phyloP scores from a whole-genome alignment of 2,113 vertebrate species.

The Brachyistius frenatus region DNA sequence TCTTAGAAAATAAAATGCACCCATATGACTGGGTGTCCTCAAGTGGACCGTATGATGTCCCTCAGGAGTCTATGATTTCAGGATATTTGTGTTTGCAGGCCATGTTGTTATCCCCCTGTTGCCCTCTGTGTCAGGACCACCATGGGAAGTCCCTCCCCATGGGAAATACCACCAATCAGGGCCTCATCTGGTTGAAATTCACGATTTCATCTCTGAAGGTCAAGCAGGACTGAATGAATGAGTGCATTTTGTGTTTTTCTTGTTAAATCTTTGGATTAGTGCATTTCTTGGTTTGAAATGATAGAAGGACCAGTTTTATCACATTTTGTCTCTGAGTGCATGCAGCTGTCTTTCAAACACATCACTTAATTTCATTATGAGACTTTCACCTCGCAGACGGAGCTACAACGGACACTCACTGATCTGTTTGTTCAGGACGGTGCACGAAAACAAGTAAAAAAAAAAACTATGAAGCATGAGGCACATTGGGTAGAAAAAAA shows the following conservation, averaged over 20 bases:
- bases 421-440: neutral
- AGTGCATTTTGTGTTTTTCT: neutral
- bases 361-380: slow-evolving; percentile 8
- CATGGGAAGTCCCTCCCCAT: slow-evolving; percentile 48
- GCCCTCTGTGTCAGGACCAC: slow-evolving; percentile 74
- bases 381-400: neutral
- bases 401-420: neutral
- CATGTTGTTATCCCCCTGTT: slow-evolving; percentile 50
- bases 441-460: neutral
- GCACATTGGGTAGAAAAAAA: neutral
- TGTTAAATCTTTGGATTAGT: neutral
- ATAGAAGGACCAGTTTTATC: neutral
- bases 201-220: slow-evolving; percentile 26
- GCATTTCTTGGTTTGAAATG: neutral
- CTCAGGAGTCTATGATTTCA: slow-evolving; percentile 58
- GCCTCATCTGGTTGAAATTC: slow-evolving; percentile 9
- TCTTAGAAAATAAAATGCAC: too few species aligned
- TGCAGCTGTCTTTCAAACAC: neutral
- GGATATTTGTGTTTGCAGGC: slow-evolving; percentile 72
- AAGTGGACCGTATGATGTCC: slow-evolving; percentile 31
- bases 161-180: slow-evolving; percentile 28
- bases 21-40: neutral
- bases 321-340: neutral
- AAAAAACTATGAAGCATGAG: neutral
- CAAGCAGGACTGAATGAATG: neutral